phyloP scores from a whole-genome alignment of 2,113 vertebrate species.

The Cyprinodon tularosa region DNA sequence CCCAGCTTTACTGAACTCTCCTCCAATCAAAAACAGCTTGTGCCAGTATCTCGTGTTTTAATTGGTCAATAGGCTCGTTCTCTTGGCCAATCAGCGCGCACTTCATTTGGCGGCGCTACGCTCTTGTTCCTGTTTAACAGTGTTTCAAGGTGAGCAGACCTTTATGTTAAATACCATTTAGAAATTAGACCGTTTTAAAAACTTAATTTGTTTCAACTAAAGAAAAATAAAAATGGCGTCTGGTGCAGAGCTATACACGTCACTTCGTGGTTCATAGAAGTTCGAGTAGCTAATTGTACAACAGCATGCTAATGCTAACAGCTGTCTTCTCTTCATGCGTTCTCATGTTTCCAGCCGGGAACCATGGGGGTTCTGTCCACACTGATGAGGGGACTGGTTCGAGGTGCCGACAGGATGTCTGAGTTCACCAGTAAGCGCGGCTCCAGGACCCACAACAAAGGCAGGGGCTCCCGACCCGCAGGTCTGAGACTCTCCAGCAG shows the following conservation, averaged over 20 bases:
- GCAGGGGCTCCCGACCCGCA: constrained; percentile 79
- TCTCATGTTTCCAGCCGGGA: not conserved
- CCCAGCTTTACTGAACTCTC: not conserved
- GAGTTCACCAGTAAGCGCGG: constrained; percentile 94
- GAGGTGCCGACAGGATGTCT: constrained; percentile 88
- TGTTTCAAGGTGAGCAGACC: constrained; percentile 74
- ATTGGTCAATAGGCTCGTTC: constrained; percentile 53
- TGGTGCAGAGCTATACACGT: not conserved
- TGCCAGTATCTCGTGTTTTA: constrained; percentile 20
- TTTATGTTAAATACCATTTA: not conserved
- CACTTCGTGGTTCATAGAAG: not conserved
- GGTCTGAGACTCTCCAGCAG: constrained; percentile 76
- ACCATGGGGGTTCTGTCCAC: constrained; percentile 88
- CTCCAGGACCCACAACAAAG: constrained; percentile 82
- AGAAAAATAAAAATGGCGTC: not conserved
- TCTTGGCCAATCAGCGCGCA: constrained; percentile 53
- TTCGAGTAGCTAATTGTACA: not conserved
- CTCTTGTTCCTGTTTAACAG: not conserved
- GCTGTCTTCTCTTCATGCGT: not conserved
- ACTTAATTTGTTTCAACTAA: not conserved
- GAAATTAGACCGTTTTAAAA: not conserved
- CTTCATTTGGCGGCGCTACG: constrained; percentile 19
- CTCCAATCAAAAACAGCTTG: not conserved
- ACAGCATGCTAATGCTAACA: not conserved
- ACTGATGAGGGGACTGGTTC: constrained; percentile 81